Percentiles rank a stretch among this genome's conserved stretches.
phyloP scores from a whole-genome alignment of 2,797 vertebrate genomes.

The Thunnus albacares region DNA sequence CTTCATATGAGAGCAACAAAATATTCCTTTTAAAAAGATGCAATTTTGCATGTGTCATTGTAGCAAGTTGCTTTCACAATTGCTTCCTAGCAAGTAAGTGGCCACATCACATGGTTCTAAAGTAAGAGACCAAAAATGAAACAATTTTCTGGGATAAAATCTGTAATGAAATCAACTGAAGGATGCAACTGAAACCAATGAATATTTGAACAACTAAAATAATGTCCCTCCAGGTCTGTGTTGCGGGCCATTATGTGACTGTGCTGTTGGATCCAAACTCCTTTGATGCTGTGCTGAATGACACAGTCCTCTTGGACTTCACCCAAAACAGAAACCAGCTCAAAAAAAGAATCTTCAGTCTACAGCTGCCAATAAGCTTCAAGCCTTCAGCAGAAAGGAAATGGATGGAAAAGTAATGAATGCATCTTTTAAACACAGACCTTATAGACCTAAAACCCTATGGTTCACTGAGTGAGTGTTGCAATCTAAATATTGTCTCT shows the following conservation, averaged over 20 bases:
- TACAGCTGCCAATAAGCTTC: constrained; percentile 79
- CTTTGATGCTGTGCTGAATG: constrained; percentile 87
- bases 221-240: constrained; percentile 83
- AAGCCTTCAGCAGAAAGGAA: constrained; percentile 79
- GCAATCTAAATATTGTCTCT: constrained; percentile 3
- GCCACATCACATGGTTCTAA: neutral
- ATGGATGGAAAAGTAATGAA: constrained; percentile 84
- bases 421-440: neutral
- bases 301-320: constrained; percentile 83
- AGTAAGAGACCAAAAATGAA: neutral
- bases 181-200: neutral
- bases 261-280: constrained; percentile 91
- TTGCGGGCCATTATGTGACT: constrained; percentile 89
- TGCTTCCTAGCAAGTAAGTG: neutral
- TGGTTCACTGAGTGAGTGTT: constrained; percentile 4
- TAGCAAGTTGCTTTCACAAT: neutral
- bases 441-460: neutral
- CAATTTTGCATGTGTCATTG: neutral
- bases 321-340: constrained; percentile 77
- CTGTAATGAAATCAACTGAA: neutral
- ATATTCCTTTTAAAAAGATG: neutral
- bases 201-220: neutral
- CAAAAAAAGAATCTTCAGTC: constrained; percentile 86
- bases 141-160: neutral
- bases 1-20: neutral